Evolutionary conservation across 2,113 vertebrate genomes (phyloP).

Genomic region (Apaloderma vittatum): DNA sequence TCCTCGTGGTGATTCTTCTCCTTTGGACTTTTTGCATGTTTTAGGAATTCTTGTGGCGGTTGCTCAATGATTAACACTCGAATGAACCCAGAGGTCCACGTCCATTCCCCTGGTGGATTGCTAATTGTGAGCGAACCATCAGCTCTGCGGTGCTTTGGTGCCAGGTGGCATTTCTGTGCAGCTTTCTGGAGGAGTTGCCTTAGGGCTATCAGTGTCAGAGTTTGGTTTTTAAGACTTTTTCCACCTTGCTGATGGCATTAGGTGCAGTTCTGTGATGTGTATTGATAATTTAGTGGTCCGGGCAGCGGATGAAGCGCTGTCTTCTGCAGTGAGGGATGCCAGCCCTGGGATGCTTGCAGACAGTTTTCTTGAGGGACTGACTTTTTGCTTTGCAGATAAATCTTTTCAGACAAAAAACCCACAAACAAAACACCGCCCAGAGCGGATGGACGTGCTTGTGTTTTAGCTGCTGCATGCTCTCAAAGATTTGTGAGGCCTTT

Average conservation of each 20-base stretch:
- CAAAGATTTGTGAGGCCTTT: background rate
- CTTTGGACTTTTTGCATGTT: background rate
- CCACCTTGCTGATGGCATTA: background rate
- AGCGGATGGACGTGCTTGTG: background rate
- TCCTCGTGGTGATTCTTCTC: background rate
- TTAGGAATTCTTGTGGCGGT: background rate
- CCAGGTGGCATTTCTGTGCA: rapidly evolving
- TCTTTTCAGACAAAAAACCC: background rate
- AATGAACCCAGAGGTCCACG: background rate
- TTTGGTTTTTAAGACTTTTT: background rate
- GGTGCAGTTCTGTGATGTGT: rapidly evolving
- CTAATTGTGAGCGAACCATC: background rate
- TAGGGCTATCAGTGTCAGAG: background rate
- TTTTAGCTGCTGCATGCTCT: background rate
- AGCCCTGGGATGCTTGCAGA: background rate
- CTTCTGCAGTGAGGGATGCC: background rate
- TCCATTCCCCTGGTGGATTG: background rate
- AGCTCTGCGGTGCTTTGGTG: background rate
- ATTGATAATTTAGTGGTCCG: background rate
- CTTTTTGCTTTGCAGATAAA: background rate
- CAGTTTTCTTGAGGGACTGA: background rate
- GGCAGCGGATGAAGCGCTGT: background rate
- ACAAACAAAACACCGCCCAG: too few species aligned
- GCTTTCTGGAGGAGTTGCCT: background rate
- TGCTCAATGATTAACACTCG: background rate